These are phyloP conservation scores for Platycercus adscitus DNA, from an alignment of 2,113 vertebrate genomes.

Conservation along the genomic window DNA sequence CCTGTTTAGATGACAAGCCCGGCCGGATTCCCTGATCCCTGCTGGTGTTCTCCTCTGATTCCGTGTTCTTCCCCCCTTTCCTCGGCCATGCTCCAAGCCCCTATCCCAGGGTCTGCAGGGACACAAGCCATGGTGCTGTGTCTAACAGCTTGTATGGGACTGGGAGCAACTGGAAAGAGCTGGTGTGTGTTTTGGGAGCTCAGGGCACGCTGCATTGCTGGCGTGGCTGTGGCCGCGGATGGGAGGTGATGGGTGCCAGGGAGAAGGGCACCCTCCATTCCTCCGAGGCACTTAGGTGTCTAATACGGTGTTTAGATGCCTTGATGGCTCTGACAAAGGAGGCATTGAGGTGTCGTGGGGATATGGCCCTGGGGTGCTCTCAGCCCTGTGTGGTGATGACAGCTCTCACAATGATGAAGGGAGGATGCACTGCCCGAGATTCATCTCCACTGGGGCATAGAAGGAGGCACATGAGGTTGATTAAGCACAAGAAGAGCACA, in stretches of 20 bases:
- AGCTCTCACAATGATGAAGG: not conserved
- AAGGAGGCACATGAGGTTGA: not conserved
- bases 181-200: rapidly evolving
- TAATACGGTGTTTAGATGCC: not conserved
- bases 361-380: not conserved
- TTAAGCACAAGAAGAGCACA: not conserved
- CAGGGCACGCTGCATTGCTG: no score
- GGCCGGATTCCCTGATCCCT: not conserved
- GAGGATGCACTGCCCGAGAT: not conserved
- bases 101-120: not conserved
- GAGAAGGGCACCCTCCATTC: not conserved
- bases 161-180: not conserved
- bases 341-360: not conserved
- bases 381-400: rapidly evolving
- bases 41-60: not conserved
- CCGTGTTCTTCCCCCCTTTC: not conserved
- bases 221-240: not conserved
- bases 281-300: not conserved
- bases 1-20: not conserved
- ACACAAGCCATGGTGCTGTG: rapidly evolving
- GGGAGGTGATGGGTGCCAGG: not conserved
- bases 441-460: not conserved
- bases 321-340: not conserved
- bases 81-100: not conserved
- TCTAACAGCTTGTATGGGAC: not conserved